These are phyloP conservation scores for Drosophila subquinaria DNA, from an alignment of 2,888 invertebrate genomes.

Conservation along the genomic window DNA sequence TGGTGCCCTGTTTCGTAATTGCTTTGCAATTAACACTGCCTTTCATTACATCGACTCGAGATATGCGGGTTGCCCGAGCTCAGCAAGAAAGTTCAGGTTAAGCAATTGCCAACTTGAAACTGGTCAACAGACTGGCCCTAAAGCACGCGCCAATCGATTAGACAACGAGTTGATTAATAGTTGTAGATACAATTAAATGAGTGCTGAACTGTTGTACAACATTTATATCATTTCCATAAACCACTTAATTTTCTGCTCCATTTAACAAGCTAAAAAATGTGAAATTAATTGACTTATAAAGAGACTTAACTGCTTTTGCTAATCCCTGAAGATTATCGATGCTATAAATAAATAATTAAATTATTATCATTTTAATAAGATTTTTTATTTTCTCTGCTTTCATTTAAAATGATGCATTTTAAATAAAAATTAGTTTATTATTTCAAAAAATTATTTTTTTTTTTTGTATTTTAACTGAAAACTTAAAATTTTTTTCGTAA, in stretches of 20 bases:
- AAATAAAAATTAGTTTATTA: too few relatives aligned
- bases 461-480: too few relatives aligned
- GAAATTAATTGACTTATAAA: background rate
- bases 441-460: too few relatives aligned
- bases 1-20: constrained; percentile 64
- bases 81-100: constrained; percentile 39
- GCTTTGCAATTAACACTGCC: constrained; percentile 65
- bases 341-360: too few relatives aligned
- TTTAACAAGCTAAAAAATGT: constrained; percentile 14
- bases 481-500: too few relatives aligned
- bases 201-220: constrained; percentile 39
- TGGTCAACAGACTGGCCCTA: constrained; percentile 1
- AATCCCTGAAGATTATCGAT: background rate
- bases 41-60: constrained; percentile 47
- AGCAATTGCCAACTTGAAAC: constrained; percentile 17
- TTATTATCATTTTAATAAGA: too few relatives aligned
- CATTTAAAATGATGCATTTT: too few relatives aligned
- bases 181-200: constrained; percentile 28
- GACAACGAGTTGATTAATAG: constrained; percentile 63
- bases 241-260: constrained; percentile 26
- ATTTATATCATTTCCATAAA: constrained; percentile 28
- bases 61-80: constrained; percentile 56
- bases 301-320: background rate
- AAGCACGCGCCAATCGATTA: constrained; percentile 65
- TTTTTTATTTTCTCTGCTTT: too few relatives aligned